phyloP scores from a whole-genome alignment of 2,888 invertebrate genomes.

The Patella ulyssiponensis region DNA sequence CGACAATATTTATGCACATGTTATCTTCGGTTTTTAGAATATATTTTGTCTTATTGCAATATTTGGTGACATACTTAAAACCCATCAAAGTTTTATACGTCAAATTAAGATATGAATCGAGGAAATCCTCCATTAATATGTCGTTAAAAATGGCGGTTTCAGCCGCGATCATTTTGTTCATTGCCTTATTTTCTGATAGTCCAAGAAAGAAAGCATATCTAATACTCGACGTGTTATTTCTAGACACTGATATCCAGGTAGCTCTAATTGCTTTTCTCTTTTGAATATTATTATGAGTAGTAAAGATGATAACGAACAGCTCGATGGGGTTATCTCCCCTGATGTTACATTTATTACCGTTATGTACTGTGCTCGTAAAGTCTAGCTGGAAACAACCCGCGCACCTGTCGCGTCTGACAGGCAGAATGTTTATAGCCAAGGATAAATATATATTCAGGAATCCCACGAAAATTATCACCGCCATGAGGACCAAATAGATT shows the following conservation, averaged over 20 bases:
- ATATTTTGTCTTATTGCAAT: slow-evolving; percentile 22
- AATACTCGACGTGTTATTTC: slow-evolving; percentile 16
- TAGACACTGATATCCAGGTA: slow-evolving; percentile 13
- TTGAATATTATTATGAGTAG: background rate
- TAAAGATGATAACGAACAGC: slow-evolving; percentile 15
- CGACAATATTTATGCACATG: slow-evolving; percentile 22
- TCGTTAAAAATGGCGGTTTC: slow-evolving; percentile 18
- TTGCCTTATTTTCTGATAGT: background rate
- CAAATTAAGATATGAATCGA: slow-evolving; percentile 22
- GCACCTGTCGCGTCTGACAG: background rate
- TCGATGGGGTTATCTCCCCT: background rate
- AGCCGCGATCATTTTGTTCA: background rate
- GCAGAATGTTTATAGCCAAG: too few relatives aligned
- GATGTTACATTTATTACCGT: background rate
- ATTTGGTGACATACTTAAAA: slow-evolving; percentile 20
- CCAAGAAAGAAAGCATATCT: slow-evolving; percentile 27
- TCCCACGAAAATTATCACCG: too few relatives aligned
- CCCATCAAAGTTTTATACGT: slow-evolving; percentile 27
- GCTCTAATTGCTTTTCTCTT: slow-evolving; percentile 19
- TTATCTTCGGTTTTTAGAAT: slow-evolving; percentile 32
- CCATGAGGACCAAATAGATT: too few relatives aligned
- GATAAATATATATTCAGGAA: too few relatives aligned
- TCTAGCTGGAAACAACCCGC: background rate
- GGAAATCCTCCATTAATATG: slow-evolving; percentile 22
- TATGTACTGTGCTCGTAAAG: background rate